phyloP scores from a whole-genome alignment of 1,140 invertebrate genomes.

The Leucophenga varia region DNA sequence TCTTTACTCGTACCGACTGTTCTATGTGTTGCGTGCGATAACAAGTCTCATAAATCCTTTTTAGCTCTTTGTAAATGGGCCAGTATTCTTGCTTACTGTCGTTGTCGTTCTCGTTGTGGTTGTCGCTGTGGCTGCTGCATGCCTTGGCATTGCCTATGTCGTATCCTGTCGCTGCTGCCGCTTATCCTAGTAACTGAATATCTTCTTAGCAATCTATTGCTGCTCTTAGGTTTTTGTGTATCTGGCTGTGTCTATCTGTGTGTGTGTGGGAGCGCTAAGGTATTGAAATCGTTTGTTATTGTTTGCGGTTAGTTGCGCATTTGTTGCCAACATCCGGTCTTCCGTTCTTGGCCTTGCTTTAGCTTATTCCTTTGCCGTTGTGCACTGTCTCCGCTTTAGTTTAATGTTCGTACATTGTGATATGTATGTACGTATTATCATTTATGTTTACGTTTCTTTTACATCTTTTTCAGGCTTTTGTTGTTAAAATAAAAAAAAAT shows the following conservation, averaged over 20 bases:
- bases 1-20: too few relatives aligned
- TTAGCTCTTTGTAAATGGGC: constrained; percentile 43
- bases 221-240: too few relatives aligned
- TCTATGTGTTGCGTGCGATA: too few relatives aligned
- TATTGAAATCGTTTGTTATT: constrained; percentile 49
- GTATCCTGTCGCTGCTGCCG: constrained; percentile 16
- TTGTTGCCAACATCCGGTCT: not conserved
- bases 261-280: constrained; percentile 19
- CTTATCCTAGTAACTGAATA: constrained; percentile 22
- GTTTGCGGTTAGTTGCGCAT: constrained; percentile 46
- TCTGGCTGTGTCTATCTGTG: constrained; percentile 32
- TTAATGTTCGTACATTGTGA: constrained; percentile 22
- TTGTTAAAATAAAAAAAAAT: too few relatives aligned
- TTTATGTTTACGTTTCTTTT: not conserved
- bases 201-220: constrained; percentile 23
- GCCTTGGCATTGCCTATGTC: not conserved
- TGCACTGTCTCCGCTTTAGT: not conserved
- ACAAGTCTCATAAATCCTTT: constrained; percentile 52
- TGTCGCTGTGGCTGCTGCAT: not conserved
- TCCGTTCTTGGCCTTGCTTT: not conserved
- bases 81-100: constrained; percentile 3
- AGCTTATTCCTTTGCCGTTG: not conserved
- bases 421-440: too few relatives aligned
- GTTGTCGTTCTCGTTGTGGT: not conserved
- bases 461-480: too few relatives aligned